Evolutionary conservation across 2,888 invertebrate species (phyloP).

Genomic region (Patella caerulea): DNA sequence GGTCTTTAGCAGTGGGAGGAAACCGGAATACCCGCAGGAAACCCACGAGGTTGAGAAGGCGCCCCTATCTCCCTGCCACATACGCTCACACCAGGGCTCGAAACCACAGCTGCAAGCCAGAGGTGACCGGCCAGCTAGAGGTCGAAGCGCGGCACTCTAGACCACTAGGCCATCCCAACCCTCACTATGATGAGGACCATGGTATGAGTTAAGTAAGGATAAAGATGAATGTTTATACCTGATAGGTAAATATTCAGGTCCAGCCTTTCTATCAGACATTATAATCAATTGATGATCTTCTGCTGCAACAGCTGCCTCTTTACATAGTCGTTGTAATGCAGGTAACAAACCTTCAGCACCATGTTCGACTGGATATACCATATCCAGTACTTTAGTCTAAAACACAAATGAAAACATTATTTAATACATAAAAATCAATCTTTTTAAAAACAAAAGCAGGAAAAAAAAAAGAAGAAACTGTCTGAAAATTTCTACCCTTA

Average conservation of each 20-base stretch:
- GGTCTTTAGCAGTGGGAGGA: too few species aligned
- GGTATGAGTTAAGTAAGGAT: background rate
- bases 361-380: conserved; percentile 85
- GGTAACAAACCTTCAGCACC: conserved; percentile 82
- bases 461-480: too few species aligned
- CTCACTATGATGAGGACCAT: background rate
- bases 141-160: too few species aligned
- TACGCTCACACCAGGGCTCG: too few species aligned
- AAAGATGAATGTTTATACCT: conserved; percentile 67
- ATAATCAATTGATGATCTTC: conserved; percentile 87
- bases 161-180: too few species aligned
- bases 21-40: too few species aligned
- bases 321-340: conserved; percentile 85
- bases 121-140: too few species aligned
- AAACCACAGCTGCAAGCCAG: too few species aligned
- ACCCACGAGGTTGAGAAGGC: too few species aligned
- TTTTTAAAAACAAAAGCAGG: background rate
- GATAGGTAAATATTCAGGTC: conserved; percentile 72
- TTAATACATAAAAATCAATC: background rate
- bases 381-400: conserved; percentile 86
- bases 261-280: conserved; percentile 81
- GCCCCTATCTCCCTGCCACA: too few species aligned
- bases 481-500: too few species aligned
- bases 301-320: conserved; percentile 87
- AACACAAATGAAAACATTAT: conserved; percentile 32